Evolutionary conservation across 2,113 vertebrate genomes (phyloP).

Genomic region (Nipponia nippon): DNA sequence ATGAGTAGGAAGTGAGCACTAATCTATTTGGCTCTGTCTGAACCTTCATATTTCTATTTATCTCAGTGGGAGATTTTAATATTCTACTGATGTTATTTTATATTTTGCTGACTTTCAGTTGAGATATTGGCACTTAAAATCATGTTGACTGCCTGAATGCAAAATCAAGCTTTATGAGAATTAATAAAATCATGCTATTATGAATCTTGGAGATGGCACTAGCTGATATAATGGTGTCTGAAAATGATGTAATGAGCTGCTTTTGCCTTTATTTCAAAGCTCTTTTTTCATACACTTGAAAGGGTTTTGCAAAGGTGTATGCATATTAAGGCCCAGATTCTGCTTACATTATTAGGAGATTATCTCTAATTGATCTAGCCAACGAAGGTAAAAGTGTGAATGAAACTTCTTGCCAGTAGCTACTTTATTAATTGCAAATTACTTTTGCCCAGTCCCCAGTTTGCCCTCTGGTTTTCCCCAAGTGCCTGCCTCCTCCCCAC

Average conservation of each 20-base stretch:
- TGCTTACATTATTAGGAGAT: neutral
- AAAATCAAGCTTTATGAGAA: conserved; percentile 44
- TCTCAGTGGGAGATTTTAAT: conserved; percentile 68
- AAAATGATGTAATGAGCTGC: conserved; percentile 36
- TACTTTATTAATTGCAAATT: neutral
- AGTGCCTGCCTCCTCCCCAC: neutral
- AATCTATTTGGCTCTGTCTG: conserved; percentile 57
- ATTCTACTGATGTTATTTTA: conserved; percentile 59
- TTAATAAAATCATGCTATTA: conserved; percentile 52
- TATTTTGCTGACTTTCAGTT: conserved; percentile 61
- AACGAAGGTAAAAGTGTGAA: neutral
- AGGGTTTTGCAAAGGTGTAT: neutral
- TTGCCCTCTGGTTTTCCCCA: neutral
- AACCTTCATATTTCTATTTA: conserved; percentile 59
- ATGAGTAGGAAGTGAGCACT: conserved; percentile 46
- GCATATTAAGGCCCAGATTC: neutral
- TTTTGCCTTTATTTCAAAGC: neutral
- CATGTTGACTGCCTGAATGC: conserved; percentile 35
- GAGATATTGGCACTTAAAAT: conserved; percentile 60
- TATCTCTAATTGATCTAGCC: neutral
- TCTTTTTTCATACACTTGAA: neutral
- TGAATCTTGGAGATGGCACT: neutral
- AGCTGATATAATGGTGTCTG: neutral
- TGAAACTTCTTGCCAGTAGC: neutral
- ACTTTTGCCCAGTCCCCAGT: neutral